Base-by-base conservation (phyloP, 2,888 invertebrate genomes). In the Euplexia lucipara region DNA sequence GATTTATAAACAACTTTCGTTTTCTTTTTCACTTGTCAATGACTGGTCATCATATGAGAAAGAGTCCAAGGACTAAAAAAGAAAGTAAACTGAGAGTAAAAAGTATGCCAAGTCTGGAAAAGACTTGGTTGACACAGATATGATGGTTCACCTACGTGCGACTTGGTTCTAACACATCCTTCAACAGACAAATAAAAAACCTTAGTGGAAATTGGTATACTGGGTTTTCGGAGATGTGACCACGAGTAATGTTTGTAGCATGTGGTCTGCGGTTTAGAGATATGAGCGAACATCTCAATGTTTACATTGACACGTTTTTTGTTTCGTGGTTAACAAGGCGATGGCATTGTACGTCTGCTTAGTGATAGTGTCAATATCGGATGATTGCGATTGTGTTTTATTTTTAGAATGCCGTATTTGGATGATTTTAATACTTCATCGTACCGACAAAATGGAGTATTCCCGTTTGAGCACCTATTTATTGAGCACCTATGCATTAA, bases 251-350 rank as follows among this genome's bases (percentile, higher is more conserved):
- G 71, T 84, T 73, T 73, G 82, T 87, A 79, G 83, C 75, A 84
- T 91, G 88, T 90, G 88, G 86, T 80, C 75, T 83, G 83, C 77
- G 83, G 83, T 81, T 81, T 82, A 77, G 70, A 82, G 85, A 87
- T 84, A 47, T 84, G 86, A 84, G 83, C 85, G 85, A 75, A 80
- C 83, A 88, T 84, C 83, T 86, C 81, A 78, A 83, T 91, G 85
- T 93, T 92, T 92, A 90, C 89, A 88, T 89, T 94, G 91, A 92
- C 93, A 93, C 88, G 87, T 93, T 94, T 93, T 92, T 92, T 92
- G 88, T 89, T 86, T 71, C 82, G 84, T 86, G 83, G 86, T 89
- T 93, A 94, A 94, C 93, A 91, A 93, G 90, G 86, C 88, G 84
- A 86, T 83, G 84, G 86, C 86, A 92, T 93, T 92, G 92, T 93